Evolutionary conservation across 2,113 vertebrate genomes (phyloP), one percentile per base, ranked within the genome.

Genomic region (Urocynchramus pylzowi): DNA sequence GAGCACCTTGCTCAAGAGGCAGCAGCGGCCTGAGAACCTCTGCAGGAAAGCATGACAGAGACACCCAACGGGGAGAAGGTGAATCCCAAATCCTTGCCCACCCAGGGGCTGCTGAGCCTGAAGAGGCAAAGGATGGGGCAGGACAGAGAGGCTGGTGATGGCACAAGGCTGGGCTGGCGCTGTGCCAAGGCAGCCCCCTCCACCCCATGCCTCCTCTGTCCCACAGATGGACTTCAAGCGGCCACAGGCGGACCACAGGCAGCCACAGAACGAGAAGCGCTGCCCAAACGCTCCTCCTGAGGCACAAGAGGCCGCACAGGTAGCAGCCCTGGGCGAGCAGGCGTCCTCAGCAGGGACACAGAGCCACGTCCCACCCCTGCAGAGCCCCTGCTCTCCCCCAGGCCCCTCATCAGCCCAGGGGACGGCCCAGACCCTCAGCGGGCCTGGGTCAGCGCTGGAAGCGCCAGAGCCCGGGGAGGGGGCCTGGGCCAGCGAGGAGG

Each of bases 271-370:
- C 0, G 7, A 47, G 69, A 1, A 39, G 24, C 47, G 4, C n/a
- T 16, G 26, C 47, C 47, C 54, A 42, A 11, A 53, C 16, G 21
- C 13, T 26, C 10, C 54, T 53, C 20, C 61, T 20, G 35, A 52
- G 52, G 68, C 37, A 65, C 50, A 7, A 23, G 31, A n/a, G 53
- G 78, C 24, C 9, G 39, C 39, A 39, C 14, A 75, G n/a, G 52
- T 28, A 31, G n/a, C 30, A 54, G 30, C 21, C 26, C 33, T 1
- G 3, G 31, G 18, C 0, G 0, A 49, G n/a, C 41, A 61, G 87
- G 26, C 11, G 41, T 18, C 35, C 31, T 41, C 71, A 49, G 87
- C 24, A 47, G 45, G 26, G 54, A 8, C 54, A 69, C 54, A 42
- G 63, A 83, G 47, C 47, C 15, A 1, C 6, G 21, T 19, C n/a